Evolutionary conservation across 2,797 vertebrate species (phyloP), one percentile per base, ranked within the genome.

Genomic region (Toxotes lorentzi): DNA sequence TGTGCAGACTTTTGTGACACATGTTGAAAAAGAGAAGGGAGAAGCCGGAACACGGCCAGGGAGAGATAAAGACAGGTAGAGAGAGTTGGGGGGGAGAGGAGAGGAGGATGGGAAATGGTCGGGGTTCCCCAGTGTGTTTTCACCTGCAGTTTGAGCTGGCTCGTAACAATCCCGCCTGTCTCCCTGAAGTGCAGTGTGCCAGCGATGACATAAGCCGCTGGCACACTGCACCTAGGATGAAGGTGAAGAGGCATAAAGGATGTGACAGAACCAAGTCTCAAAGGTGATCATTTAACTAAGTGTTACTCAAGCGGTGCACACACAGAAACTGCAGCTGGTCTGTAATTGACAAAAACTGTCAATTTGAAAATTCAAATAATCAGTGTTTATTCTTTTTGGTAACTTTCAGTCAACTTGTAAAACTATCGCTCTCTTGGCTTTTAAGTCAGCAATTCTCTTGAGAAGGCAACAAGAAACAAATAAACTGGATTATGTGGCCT

Each of bases 181-280:
- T 81, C 71, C 73, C 80, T 61, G 34, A 82, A 50, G 75, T 71
- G 82, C 21, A 53, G 73, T 14, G 70, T n/a, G 69, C 72, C 79
- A 60, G 53, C 16, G 50, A 70, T 3, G 10, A 62, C 73, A 80
- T 61, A 83, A 80, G 76, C 75, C 40, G 13, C 78, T 73, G 63
- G 62, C 81, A 41, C 75, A 41, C 75, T 65, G 21, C 57, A 48
- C 48, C 54, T 56, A 30, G 35, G 53, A 65, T 69, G 57, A 77
- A 73, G 75, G 73, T 78, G 71, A 73, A 60, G 73, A 69, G 64
- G 40, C 56, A 67, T 48, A 56, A 75, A 73, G 66, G 61, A 70
- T 54, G 69, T 66, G 61, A 79, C 63, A 75, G 71, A 60, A 64
- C 38, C 41, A 62, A 48, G n/a, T 51, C 74, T 73, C 66, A 45